Evolutionary conservation across 1,140 invertebrate species (phyloP).

Genomic region (Diuraphis noxia): DNA sequence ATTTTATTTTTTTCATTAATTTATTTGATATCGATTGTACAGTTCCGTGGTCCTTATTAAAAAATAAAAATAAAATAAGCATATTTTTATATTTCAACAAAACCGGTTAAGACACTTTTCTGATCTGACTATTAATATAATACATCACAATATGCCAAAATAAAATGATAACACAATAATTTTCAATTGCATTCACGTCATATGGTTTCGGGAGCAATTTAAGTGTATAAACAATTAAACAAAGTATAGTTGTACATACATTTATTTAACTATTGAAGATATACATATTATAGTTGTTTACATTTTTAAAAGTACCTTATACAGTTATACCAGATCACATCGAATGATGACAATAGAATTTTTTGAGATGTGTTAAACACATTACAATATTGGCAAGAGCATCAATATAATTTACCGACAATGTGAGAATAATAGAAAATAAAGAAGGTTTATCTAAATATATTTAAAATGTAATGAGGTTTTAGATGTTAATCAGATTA

Average conservation of each 20-base stretch:
- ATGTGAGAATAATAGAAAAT: not conserved
- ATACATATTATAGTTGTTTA: not conserved
- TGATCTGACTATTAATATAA: not conserved
- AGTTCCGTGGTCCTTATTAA: not conserved
- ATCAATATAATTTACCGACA: not conserved
- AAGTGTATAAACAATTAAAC: not conserved
- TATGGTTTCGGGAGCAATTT: not conserved
- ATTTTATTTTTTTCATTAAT: constrained; percentile 21
- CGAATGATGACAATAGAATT: not conserved
- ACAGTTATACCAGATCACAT: not conserved
- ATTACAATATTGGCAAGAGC: not conserved
- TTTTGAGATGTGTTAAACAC: not conserved
- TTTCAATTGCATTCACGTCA: not conserved
- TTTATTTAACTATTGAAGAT: not conserved
- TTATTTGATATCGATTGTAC: constrained; percentile 11
- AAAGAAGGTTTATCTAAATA: not conserved
- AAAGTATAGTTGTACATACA: not conserved
- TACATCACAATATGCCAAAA: not conserved
- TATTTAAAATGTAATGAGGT: not conserved
- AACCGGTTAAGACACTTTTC: not conserved
- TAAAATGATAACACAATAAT: not conserved
- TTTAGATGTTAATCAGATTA: not conserved
- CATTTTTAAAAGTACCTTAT: not conserved
- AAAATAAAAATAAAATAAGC: not conserved
- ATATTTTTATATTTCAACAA: constrained; percentile 11